phyloP scores from a whole-genome alignment of 2,888 invertebrate species.

The Gisinianus flammeolus region DNA sequence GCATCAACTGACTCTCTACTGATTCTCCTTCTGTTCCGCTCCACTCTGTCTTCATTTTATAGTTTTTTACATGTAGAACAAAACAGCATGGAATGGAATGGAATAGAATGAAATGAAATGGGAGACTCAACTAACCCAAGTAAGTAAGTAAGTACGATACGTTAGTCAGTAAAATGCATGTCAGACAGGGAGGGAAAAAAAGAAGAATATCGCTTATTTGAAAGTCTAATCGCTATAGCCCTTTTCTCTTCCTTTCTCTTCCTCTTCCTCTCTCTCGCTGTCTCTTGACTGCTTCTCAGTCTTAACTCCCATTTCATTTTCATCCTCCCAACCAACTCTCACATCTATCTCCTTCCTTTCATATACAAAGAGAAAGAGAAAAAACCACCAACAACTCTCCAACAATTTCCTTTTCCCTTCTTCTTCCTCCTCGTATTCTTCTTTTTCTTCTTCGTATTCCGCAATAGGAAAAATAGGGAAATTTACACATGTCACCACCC shows the following conservation, averaged over 20 bases:
- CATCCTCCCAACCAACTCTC: background rate
- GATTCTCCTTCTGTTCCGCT: slow-evolving; percentile 14
- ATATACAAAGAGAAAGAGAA: too few species aligned
- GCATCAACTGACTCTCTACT: slow-evolving; percentile 8
- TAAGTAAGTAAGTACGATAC: too few species aligned
- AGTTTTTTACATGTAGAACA: background rate
- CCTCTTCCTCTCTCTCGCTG: background rate
- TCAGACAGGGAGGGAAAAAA: slow-evolving; percentile 9
- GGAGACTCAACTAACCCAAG: too few species aligned
- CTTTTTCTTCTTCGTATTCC: background rate
- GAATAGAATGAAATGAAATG: background rate
- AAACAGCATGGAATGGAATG: slow-evolving; percentile 10
- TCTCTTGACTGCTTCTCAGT: background rate
- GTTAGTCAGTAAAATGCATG: too few species aligned
- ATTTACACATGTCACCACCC: background rate
- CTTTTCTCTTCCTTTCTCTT: slow-evolving; percentile 19
- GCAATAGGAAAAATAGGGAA: background rate
- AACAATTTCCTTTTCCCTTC: too few species aligned
- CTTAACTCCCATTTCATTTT: background rate
- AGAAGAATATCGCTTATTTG: slow-evolving; percentile 46
- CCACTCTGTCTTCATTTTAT: slow-evolving; percentile 10
- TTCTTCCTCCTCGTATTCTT: too few species aligned
- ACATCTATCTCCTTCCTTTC: too few species aligned
- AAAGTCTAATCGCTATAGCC: slow-evolving; percentile 51
- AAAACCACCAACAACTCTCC: too few species aligned